These are phyloP conservation scores for Zaprionus lineosus DNA, from an alignment of 2,888 invertebrate species.

Conservation along the genomic window DNA sequence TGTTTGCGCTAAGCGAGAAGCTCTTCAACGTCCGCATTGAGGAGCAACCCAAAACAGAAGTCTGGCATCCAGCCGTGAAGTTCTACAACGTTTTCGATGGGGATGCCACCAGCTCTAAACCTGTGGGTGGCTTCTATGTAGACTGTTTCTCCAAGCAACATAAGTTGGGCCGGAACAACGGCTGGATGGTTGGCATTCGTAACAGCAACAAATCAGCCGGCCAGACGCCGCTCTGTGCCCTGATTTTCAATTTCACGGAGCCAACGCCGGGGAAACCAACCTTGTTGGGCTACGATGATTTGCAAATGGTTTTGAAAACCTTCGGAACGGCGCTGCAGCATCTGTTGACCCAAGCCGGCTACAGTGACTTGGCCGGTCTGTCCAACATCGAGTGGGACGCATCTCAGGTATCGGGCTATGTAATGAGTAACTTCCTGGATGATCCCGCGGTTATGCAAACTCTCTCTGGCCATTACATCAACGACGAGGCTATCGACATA, in stretches of 20 bases:
- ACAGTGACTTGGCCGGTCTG: slow-evolving; percentile 92
- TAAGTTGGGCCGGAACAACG: slow-evolving; percentile 87
- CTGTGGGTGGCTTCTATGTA: slow-evolving; percentile 92
- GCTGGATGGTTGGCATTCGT: slow-evolving; percentile 91
- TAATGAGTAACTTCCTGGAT: slow-evolving; percentile 91
- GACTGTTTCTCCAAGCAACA: slow-evolving; percentile 90
- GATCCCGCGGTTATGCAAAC: slow-evolving; percentile 85
- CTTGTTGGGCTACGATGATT: slow-evolving; percentile 89
- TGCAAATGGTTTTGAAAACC: slow-evolving; percentile 90
- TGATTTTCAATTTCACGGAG: slow-evolving; percentile 91
- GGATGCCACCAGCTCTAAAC: slow-evolving; percentile 77
- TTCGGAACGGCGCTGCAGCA: slow-evolving; percentile 95
- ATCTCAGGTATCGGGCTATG: slow-evolving; percentile 91
- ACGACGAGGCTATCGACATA: slow-evolving; percentile 88
- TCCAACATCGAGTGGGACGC: slow-evolving; percentile 97
- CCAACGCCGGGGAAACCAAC: slow-evolving; percentile 87
- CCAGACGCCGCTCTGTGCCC: slow-evolving; percentile 89
- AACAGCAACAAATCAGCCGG: slow-evolving; percentile 87
- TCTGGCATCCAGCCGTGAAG: slow-evolving; percentile 94
- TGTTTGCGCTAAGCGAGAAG: slow-evolving; percentile 89
- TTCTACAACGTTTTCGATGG: slow-evolving; percentile 91
- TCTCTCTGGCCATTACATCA: slow-evolving; percentile 90
- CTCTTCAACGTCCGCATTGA: slow-evolving; percentile 91
- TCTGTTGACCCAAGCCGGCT: slow-evolving; percentile 90
- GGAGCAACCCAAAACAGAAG: slow-evolving; percentile 86